These are phyloP conservation scores for Gallinago stenura DNA, from an alignment of 2,797 vertebrate genomes.

Conservation along the genomic window DNA sequence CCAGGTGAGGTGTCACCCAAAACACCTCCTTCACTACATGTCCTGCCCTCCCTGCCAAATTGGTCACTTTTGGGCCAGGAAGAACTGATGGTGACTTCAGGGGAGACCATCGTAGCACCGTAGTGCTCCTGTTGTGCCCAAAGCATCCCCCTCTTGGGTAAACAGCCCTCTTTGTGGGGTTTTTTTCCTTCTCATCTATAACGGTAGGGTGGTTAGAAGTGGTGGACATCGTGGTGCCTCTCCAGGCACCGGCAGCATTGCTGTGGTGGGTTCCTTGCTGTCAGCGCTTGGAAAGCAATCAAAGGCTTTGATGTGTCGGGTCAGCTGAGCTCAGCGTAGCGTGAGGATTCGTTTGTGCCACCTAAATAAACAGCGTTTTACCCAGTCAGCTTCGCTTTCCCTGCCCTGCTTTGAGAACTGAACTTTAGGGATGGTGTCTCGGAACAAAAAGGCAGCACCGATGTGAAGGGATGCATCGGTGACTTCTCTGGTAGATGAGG, in stretches of 20 bases:
- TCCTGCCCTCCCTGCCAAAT: not conserved
- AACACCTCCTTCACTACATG: not conserved
- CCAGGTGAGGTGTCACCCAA: not conserved
- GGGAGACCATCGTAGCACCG: rapidly evolving
- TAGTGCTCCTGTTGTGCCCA: not conserved
- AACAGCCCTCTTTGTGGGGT: not conserved
- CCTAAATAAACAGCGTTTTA: not conserved
- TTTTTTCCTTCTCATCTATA: not conserved
- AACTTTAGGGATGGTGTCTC: not conserved
- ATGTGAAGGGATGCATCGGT: not conserved
- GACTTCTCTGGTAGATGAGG: not conserved
- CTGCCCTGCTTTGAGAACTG: not conserved
- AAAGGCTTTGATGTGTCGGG: constrained; percentile 43
- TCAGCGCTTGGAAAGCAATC: not conserved
- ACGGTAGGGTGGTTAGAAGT: not conserved
- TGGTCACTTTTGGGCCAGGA: rapidly evolving
- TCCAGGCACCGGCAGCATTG: not conserved
- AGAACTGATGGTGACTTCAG: not conserved
- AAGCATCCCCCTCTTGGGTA: not conserved
- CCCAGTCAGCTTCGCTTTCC: constrained; percentile 13
- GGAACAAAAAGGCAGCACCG: not conserved
- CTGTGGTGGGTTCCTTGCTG: not conserved
- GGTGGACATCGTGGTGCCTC: rapidly evolving
- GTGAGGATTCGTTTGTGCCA: not conserved
- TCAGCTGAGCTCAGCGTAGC: constrained; percentile 35